A percentile compares a stretch with the other conserved stretches of the same genome.
These are phyloP conservation scores for Drosophila borborema DNA, from an alignment of 2,888 invertebrate genomes.

Conservation along the genomic window DNA sequence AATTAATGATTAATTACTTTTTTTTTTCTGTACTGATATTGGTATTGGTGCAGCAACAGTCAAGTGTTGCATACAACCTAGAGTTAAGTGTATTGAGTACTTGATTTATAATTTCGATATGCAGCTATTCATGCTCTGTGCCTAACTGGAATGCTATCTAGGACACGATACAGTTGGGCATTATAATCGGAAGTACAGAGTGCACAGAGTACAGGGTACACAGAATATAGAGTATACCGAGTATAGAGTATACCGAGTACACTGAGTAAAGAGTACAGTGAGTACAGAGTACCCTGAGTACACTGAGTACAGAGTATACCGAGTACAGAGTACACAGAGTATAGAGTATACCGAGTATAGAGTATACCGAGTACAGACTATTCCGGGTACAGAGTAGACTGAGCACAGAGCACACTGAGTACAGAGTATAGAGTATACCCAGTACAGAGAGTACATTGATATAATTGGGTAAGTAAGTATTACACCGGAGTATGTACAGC, in stretches of 20 bases:
- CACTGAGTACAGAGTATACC: not conserved
- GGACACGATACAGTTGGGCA: constrained; percentile 35
- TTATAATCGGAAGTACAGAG: constrained; percentile 8
- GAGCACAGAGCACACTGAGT: not conserved
- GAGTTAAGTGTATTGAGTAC: constrained; percentile 8
- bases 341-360: not conserved
- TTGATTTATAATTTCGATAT: constrained; percentile 21
- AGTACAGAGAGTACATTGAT: not conserved
- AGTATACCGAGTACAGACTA: not conserved
- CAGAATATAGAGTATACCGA: not conserved
- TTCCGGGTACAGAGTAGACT: not conserved
- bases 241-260: not conserved
- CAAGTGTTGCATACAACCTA: constrained; percentile 35
- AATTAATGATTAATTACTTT: constrained; percentile 29
- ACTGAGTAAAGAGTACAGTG: too few relatives aligned
- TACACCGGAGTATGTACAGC: constrained; percentile 39
- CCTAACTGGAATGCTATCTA: constrained; percentile 34
- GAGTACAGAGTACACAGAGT: not conserved
- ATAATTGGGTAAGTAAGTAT: constrained; percentile 1
- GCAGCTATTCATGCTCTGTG: constrained; percentile 53
- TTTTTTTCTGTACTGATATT: not conserved
- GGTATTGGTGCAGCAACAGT: constrained; percentile 49
- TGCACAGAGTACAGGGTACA: constrained; percentile 1
- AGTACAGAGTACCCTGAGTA: not conserved
- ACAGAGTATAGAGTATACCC: not conserved